Evolutionary conservation across 2,888 invertebrate genomes (phyloP).

Genomic region (Erebia ligea): DNA sequence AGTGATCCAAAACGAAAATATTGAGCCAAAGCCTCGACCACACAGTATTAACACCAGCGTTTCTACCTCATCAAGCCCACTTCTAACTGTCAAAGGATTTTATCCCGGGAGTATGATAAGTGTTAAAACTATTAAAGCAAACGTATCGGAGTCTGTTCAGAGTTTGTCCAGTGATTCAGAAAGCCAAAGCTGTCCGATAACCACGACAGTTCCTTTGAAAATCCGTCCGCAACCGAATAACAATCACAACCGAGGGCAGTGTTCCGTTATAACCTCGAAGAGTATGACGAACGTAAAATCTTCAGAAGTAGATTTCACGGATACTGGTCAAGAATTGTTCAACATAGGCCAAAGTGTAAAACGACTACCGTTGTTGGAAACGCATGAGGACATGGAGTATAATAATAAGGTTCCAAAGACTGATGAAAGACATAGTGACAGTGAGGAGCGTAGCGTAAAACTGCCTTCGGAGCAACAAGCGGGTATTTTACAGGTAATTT

Average conservation of each 20-base stretch:
- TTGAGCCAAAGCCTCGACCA: slow-evolving; percentile 78
- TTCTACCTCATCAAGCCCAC: slow-evolving; percentile 88
- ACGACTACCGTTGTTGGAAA: slow-evolving; percentile 75
- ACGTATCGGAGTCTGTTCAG: slow-evolving; percentile 86
- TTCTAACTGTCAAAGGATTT: slow-evolving; percentile 84
- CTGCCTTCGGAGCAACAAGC: slow-evolving; percentile 62
- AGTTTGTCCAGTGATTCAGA: slow-evolving; percentile 87
- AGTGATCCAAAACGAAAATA: slow-evolving; percentile 70
- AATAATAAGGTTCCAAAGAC: slow-evolving; percentile 81
- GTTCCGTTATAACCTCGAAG: slow-evolving; percentile 81
- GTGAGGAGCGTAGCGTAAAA: slow-evolving; percentile 53
- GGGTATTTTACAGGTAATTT: slow-evolving; percentile 85
- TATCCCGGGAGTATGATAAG: slow-evolving; percentile 86
- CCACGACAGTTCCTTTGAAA: slow-evolving; percentile 78
- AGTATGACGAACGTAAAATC: slow-evolving; percentile 86
- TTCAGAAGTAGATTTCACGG: slow-evolving; percentile 71
- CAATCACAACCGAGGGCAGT: slow-evolving; percentile 49
- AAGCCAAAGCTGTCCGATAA: slow-evolving; percentile 79
- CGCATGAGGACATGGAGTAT: slow-evolving; percentile 72
- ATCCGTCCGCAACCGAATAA: slow-evolving; percentile 78
- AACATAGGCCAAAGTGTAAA: slow-evolving; percentile 70
- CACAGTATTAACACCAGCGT: slow-evolving; percentile 84
- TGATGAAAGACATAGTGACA: slow-evolving; percentile 61
- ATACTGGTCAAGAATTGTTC: slow-evolving; percentile 69
- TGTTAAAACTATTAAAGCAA: slow-evolving; percentile 83